A percentile compares a stretch with the other conserved stretches of the same genome.
Conservation (phyloP, 2,888 invertebrate species). For the Fragum sueziense region DNA sequence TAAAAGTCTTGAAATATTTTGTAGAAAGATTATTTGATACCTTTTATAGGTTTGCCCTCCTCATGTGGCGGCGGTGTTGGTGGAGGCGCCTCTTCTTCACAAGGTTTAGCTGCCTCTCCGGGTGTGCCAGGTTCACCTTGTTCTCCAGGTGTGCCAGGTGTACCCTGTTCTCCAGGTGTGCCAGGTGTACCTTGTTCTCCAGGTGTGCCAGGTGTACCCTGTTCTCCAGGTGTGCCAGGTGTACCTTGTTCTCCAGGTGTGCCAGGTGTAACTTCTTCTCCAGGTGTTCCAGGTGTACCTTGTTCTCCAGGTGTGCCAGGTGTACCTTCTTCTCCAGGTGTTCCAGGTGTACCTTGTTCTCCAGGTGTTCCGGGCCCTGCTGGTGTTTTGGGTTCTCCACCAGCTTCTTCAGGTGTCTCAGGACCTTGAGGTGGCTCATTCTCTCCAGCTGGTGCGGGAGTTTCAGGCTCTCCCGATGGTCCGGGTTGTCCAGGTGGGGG, state of each 20-base stretch:
- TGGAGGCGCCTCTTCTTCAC: neutral
- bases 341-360: neutral
- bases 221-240: too few species aligned
- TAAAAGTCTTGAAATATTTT: too few species aligned
- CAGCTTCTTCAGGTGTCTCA: neutral
- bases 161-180: too few species aligned
- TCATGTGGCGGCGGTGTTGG: neutral
- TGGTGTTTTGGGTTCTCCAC: neutral
- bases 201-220: neutral
- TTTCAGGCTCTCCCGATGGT: neutral
- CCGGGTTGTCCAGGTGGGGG: neutral
- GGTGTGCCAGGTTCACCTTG: too few species aligned
- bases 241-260: neutral
- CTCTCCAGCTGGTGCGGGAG: neutral
- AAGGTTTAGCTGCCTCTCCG: too few species aligned
- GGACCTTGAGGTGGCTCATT: neutral
- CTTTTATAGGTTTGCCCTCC: neutral
- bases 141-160: neutral
- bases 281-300: neutral
- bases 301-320: neutral
- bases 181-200: neutral
- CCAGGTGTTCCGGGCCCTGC: neutral
- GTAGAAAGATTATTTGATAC: neutral
- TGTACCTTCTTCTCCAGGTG: neutral
- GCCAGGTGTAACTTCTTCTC: neutral